A percentile compares a stretch with the other conserved stretches of the same genome.
These are phyloP conservation scores for Falco punctatus DNA, from an alignment of 2,113 vertebrate species.

Conservation along the genomic window DNA sequence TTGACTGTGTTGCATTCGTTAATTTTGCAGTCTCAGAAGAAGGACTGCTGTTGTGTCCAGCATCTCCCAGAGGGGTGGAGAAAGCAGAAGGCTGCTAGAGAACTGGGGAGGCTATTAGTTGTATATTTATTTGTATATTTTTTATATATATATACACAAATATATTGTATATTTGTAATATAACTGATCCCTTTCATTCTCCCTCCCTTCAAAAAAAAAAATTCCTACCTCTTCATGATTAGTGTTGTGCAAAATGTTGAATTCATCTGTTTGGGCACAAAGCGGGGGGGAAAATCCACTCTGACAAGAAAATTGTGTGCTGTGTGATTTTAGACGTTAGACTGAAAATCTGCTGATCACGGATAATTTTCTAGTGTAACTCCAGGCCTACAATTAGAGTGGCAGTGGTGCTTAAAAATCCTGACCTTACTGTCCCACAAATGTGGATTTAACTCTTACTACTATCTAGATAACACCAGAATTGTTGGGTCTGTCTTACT, in stretches of 20 bases:
- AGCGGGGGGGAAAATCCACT: rapidly evolving
- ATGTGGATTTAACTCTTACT: background rate
- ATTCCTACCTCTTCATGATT: background rate
- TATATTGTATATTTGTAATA: too few species aligned
- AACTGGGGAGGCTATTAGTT: background rate
- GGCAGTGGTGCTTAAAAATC: background rate
- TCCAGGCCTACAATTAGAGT: background rate
- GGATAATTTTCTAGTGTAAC: background rate
- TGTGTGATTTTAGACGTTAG: background rate
- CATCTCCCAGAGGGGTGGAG: background rate
- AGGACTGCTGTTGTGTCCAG: background rate
- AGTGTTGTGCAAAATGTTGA: background rate
- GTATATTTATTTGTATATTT: too few species aligned
- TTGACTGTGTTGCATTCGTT: rapidly evolving
- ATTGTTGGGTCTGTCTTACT: background rate
- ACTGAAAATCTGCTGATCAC: background rate
- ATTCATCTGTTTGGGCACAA: background rate
- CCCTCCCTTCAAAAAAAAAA: background rate
- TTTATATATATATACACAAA: too few species aligned
- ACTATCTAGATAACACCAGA: background rate
- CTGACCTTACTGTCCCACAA: background rate
- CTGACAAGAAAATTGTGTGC: background rate
- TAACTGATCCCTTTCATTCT: background rate
- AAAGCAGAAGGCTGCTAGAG: background rate
- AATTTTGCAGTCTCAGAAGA: background rate